Evolutionary conservation across 2,888 invertebrate genomes (phyloP).

Genomic region (Eristalis intricaria): DNA sequence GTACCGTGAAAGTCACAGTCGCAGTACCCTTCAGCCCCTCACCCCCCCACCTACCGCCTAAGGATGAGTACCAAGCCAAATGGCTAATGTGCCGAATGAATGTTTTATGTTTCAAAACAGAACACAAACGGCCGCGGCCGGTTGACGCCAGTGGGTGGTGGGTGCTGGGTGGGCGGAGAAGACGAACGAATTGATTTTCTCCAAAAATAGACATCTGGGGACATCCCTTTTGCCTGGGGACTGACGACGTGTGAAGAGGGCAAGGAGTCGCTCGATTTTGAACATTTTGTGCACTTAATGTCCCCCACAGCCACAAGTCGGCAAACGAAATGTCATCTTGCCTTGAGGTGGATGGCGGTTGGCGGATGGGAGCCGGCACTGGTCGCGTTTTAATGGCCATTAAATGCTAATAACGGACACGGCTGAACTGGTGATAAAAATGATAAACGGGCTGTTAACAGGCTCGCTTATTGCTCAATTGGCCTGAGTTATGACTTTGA

Average conservation of each 20-base stretch:
- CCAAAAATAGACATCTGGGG: constrained; percentile 1
- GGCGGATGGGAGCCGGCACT: neutral
- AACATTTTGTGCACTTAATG: neutral
- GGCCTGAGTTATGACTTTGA: constrained; percentile 12
- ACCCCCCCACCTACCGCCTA: neutral
- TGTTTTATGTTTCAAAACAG: constrained; percentile 13
- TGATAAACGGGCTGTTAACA: constrained; percentile 54
- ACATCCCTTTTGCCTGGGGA: neutral
- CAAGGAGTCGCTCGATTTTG: neutral
- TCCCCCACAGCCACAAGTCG: neutral
- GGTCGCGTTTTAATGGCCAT: constrained; percentile 31
- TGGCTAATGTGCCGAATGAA: constrained; percentile 15
- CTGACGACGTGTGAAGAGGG: neutral
- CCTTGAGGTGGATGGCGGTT: neutral
- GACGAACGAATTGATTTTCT: neutral
- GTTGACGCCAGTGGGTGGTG: neutral
- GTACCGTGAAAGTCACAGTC: neutral
- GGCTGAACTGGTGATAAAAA: constrained; percentile 38
- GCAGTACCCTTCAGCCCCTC: neutral
- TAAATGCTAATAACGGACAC: constrained; percentile 46
- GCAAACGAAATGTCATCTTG: neutral
- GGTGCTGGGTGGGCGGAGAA: neutral
- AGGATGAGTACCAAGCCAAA: constrained; percentile 20
- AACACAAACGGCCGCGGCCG: neutral
- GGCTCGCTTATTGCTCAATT: constrained; percentile 27